Conservation (phyloP, 2,797 vertebrate genomes). For the Acridotheres tristis region DNA sequence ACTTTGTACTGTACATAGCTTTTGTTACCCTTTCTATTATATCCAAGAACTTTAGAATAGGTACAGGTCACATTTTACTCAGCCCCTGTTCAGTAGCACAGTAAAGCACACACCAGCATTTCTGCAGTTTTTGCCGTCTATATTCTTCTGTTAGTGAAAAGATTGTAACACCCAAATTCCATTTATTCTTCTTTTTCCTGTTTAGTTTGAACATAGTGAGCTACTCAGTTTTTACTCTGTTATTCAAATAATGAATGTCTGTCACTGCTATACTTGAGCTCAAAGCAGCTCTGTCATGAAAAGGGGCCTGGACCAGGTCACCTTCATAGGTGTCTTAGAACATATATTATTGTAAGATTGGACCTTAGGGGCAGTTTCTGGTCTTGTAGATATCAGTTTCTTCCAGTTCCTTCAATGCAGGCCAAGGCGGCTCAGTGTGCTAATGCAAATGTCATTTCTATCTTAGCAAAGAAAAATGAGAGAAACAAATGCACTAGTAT, state of each 20-base stretch:
- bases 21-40: background rate
- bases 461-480: background rate
- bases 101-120: background rate
- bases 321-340: background rate
- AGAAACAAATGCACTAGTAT: background rate
- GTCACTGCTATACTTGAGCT: background rate
- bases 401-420: background rate
- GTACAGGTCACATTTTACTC: background rate
- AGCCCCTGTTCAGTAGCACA: background rate
- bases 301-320: background rate
- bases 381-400: background rate
- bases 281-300: background rate
- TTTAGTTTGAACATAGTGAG: background rate
- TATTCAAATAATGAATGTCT: background rate
- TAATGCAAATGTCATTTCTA: background rate
- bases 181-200: background rate
- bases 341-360: background rate
- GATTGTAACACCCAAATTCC: background rate
- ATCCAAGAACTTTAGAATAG: background rate
- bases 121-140: background rate
- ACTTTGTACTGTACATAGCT: background rate
- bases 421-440: background rate
- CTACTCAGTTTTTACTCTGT: background rate
- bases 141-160: background rate
- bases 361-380: background rate